These are phyloP conservation scores for Bombyx huttoni DNA, from an alignment of 2,888 invertebrate species.

Conservation along the genomic window DNA sequence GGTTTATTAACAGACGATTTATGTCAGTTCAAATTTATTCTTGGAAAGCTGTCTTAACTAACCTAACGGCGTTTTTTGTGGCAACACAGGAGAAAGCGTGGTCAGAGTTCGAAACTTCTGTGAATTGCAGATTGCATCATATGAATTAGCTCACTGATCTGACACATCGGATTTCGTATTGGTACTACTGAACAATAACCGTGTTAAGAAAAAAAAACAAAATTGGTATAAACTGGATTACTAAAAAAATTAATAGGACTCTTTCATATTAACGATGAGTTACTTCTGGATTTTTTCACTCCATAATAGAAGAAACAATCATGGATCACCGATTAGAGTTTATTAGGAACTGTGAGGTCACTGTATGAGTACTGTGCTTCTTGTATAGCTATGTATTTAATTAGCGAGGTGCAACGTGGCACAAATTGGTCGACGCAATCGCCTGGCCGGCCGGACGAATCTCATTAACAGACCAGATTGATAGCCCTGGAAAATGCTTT, in stretches of 20 bases:
- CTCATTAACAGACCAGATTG: slow-evolving; percentile 63
- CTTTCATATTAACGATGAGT: no score
- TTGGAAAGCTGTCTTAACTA: slow-evolving; percentile 16
- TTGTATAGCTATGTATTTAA: slow-evolving; percentile 28
- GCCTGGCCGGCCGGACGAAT: slow-evolving; percentile 45
- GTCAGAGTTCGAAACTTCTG: slow-evolving; percentile 34
- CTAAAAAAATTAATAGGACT: no score
- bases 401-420: slow-evolving; percentile 50
- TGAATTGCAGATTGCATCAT: slow-evolving; percentile 18
- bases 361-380: slow-evolving; percentile 15
- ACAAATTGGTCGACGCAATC: slow-evolving; percentile 56
- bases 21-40: slow-evolving; percentile 17
- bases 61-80: slow-evolving; percentile 12
- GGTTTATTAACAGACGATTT: slow-evolving; percentile 4
- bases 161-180: slow-evolving; percentile 6
- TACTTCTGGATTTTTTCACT: neutral
- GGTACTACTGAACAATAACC: neutral
- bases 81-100: slow-evolving; percentile 41
- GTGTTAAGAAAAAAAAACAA: neutral
- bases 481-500: slow-evolving; percentile 59
- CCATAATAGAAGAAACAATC: neutral
- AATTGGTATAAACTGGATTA: neutral
- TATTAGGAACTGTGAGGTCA: slow-evolving; percentile 4
- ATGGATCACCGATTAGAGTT: neutral
- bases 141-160: slow-evolving; percentile 11